Conservation (phyloP, 1,140 invertebrate genomes). For the Leptoteleia sp. region DNA sequence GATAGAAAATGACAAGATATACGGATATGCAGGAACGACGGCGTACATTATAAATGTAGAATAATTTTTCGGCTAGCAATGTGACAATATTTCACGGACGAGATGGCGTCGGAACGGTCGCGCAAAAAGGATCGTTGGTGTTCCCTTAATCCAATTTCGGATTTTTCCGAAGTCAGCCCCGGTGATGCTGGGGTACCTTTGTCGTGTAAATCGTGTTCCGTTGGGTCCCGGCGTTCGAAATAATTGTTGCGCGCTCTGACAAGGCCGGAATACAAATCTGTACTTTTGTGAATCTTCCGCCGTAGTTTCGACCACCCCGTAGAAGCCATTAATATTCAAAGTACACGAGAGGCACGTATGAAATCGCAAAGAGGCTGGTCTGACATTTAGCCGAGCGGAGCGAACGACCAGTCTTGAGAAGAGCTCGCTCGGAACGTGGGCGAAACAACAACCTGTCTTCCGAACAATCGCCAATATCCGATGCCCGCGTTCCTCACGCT, state of each 20-base stretch:
- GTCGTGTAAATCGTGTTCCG: constrained; percentile 22
- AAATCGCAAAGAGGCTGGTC: constrained; percentile 70
- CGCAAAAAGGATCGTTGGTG: constrained; percentile 1
- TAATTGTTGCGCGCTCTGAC: constrained; percentile 37
- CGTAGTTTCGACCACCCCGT: constrained; percentile 69
- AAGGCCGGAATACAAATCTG: constrained; percentile 56
- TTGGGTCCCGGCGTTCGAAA: constrained; percentile 15
- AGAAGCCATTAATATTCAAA: constrained; percentile 73
- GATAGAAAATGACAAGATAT: too few species aligned
- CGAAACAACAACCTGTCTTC: constrained; percentile 70
- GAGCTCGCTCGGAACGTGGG: constrained; percentile 67
- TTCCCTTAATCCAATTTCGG: constrained; percentile 17
- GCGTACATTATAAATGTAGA: too few species aligned
- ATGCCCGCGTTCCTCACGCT: constrained; percentile 53
- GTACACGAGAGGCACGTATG: constrained; percentile 70
- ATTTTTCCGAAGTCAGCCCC: constrained; percentile 11
- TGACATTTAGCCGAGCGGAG: constrained; percentile 71
- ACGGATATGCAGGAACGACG: too few species aligned
- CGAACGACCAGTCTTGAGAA: constrained; percentile 57
- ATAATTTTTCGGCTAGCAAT: background rate
- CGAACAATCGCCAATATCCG: constrained; percentile 64
- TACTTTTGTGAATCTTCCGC: constrained; percentile 62
- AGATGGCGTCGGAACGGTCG: too few species aligned
- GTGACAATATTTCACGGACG: constrained; percentile 6
- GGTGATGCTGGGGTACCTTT: background rate